These are phyloP conservation scores for Oscheius sp. DNA, from an alignment of 1,140 invertebrate genomes.

Conservation along the genomic window DNA sequence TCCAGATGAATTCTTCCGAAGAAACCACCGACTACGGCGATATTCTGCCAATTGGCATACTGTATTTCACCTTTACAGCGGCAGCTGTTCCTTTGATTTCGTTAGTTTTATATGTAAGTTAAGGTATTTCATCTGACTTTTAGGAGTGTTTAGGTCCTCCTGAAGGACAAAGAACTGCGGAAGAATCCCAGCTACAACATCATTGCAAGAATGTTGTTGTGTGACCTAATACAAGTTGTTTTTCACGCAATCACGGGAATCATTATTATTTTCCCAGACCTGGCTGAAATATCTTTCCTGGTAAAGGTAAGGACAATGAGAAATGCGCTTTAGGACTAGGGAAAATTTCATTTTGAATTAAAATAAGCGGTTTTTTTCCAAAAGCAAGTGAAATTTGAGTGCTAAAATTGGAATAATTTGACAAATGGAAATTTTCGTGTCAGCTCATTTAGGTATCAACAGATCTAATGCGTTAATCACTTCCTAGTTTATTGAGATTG, in stretches of 20 bases:
- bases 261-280: not conserved
- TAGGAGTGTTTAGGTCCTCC: not conserved
- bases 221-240: not conserved
- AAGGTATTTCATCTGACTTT: too few species aligned
- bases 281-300: not conserved
- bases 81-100: too few species aligned
- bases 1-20: too few species aligned
- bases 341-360: not conserved
- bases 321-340: not conserved
- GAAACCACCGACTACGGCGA: too few species aligned
- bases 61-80: too few species aligned
- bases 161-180: not conserved
- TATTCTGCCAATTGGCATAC: too few species aligned
- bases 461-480: too few species aligned
- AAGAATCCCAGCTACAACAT: not conserved
- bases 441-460: too few species aligned
- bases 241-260: not conserved
- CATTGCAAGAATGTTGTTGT: not conserved
- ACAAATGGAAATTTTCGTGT: not conserved
- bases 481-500: too few species aligned
- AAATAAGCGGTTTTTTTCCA: not conserved
- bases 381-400: not conserved
- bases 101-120: too few species aligned
- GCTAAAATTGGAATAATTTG: not conserved
- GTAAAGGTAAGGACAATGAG: not conserved